These are phyloP conservation scores for Myioborus melanocephalus DNA, from an alignment of 2,797 vertebrate genomes.

Conservation along the genomic window DNA sequence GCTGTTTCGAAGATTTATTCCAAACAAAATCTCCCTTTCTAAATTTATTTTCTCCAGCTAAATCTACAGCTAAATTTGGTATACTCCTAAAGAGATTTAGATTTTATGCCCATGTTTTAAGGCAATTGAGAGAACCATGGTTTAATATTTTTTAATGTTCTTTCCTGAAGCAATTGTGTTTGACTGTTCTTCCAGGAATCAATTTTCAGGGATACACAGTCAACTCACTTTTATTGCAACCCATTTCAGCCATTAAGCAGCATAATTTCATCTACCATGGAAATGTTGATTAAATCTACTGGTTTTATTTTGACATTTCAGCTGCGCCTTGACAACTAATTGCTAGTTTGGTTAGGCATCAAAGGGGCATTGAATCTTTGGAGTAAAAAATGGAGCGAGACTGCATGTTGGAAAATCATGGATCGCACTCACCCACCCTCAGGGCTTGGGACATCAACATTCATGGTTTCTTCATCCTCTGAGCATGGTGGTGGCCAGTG, in stretches of 20 bases:
- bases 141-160: constrained; percentile 29
- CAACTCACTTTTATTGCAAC: constrained; percentile 29
- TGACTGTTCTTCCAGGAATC: constrained; percentile 35
- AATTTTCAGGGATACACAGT: neutral
- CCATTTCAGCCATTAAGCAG: constrained; percentile 14
- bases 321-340: constrained; percentile 18
- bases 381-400: neutral
- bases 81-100: neutral
- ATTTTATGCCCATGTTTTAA: constrained; percentile 9
- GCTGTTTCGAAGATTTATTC: neutral
- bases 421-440: accelerated
- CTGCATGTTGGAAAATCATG: accelerated
- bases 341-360: neutral
- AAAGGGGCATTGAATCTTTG: constrained; percentile 4
- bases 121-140: neutral
- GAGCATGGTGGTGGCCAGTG: neutral
- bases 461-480: neutral
- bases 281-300: constrained; percentile 31
- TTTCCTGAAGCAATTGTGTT: constrained; percentile 23
- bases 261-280: constrained; percentile 30
- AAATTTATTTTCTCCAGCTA: neutral
- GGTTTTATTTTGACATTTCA: constrained; percentile 24
- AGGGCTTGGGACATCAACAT: neutral
- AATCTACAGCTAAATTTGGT: neutral
- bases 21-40: neutral